Evolutionary conservation across 2,113 vertebrate species (phyloP).

Genomic region (Sclerurus mexicanus): DNA sequence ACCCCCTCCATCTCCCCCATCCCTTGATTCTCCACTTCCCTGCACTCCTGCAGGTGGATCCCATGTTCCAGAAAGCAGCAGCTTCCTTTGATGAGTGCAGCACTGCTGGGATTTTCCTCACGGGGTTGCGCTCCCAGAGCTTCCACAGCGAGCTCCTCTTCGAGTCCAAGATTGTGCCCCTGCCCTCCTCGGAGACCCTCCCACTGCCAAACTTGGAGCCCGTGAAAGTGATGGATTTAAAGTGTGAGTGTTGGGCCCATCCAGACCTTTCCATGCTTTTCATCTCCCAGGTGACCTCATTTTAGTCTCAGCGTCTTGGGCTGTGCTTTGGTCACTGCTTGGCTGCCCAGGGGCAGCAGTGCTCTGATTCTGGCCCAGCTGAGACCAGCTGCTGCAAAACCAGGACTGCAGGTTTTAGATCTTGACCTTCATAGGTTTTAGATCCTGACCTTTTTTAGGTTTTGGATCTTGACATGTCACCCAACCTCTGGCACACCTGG

Average conservation of each 20-base stretch:
- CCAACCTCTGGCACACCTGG: background rate
- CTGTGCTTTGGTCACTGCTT: background rate
- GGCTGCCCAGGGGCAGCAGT: background rate
- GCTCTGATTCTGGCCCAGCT: background rate
- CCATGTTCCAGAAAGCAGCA: slow-evolving; percentile 89
- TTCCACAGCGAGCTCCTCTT: slow-evolving; percentile 85
- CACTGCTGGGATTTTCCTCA: slow-evolving; percentile 85
- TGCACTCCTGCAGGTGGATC: slow-evolving; percentile 67
- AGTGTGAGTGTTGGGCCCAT: slow-evolving; percentile 29
- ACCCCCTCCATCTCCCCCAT: background rate
- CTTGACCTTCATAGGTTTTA: background rate
- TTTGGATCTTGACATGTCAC: background rate
- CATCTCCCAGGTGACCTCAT: fast-evolving
- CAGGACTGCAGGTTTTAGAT: background rate
- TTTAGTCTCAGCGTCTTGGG: background rate
- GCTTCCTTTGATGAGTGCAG: slow-evolving; percentile 90
- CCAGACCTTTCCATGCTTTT: background rate
- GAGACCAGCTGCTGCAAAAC: background rate
- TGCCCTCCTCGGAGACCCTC: slow-evolving; percentile 69
- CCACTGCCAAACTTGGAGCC: slow-evolving; percentile 61
- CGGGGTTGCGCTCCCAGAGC: slow-evolving; percentile 77
- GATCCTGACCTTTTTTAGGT: background rate
- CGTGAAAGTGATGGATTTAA: slow-evolving; percentile 34
- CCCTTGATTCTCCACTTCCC: background rate
- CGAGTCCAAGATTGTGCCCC: slow-evolving; percentile 74